Evolutionary conservation across 2,113 vertebrate species (phyloP), one percentile per base, ranked within the genome.

Genomic region (Poeciliopsis occidentalis): DNA sequence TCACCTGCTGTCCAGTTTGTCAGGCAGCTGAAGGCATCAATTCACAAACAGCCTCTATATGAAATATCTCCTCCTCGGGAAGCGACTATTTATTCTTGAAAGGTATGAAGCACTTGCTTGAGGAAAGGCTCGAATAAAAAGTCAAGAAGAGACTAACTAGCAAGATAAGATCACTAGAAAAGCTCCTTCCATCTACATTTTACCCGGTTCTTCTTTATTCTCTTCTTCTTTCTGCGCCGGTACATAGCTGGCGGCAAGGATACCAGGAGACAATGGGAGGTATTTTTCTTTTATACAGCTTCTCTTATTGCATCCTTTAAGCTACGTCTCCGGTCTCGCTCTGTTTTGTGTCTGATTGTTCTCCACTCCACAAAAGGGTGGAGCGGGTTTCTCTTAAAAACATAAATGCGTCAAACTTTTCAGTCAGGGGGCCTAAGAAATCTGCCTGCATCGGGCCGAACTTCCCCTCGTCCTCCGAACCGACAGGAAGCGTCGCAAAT

Each of bases 81-180:
- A 88, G 41, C 63, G 27, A 47, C 51, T 57, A 64, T 70, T 75
- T 72, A 75, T 85, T 86, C 87, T 78, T 79, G 60, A 89, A 88
- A 88, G 83, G 84, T 79, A 76, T 32, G 61, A 85, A 34, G 32
- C 64, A 71, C 77, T 80, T 47, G 32, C 24, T 29, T 39, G 64
- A 70, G 77, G 75, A 41, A 77, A 78, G 64, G 60, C 70, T 66
- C n/a, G 64, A 83, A 80, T 84, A 88, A 86, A 76, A 77, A 83
- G 78, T 63, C 66, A 41, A 37, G 65, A 66, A 26, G 51, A 57
- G 67, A 84, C 72, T 67, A 81, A 82, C 87, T 75, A 80, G 79
- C 65, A 85, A 71, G 80, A 88, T 84, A 63, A 79, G 44, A 88
- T 83, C 83, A 79, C 80, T 88, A 79, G 82, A 73, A 83, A 64